Evolutionary conservation across 1,140 invertebrate species (phyloP).

Genomic region (Linepithema humile): DNA sequence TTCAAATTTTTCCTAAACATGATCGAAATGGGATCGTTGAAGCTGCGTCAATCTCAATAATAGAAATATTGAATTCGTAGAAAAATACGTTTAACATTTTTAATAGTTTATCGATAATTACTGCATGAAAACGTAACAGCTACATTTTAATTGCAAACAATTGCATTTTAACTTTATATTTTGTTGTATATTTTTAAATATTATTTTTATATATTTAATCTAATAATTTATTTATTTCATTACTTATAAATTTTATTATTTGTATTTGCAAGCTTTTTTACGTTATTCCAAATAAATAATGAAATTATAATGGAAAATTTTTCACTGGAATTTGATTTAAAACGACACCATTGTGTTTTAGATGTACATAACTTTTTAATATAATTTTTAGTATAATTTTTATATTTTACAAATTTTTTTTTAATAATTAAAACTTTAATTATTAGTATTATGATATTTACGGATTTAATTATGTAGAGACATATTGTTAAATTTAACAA

Average conservation of each 20-base stretch:
- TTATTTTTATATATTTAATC: too few species aligned
- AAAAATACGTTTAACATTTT: conserved; percentile 11
- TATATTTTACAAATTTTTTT: not conserved
- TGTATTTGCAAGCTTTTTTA: too few species aligned
- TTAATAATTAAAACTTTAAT: conserved; percentile 37
- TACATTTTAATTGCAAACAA: not conserved
- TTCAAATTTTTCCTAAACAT: conserved; percentile 15
- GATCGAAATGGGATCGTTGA: conserved; percentile 24
- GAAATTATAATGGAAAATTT: not conserved
- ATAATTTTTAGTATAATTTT: not conserved
- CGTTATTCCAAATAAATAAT: not conserved
- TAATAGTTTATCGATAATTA: not conserved
- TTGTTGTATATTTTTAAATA: not conserved
- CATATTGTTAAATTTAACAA: conserved; percentile 37
- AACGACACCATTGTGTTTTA: not conserved
- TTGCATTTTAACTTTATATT: not conserved
- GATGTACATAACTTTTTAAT: too few species aligned
- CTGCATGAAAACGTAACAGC: not conserved
- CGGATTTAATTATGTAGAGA: not conserved
- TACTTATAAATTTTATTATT: too few species aligned
- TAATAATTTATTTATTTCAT: too few species aligned
- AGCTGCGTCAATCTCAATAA: not conserved
- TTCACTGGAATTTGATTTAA: not conserved
- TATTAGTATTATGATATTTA: not conserved
- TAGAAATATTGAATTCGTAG: not conserved